phyloP scores from a whole-genome alignment of 2,888 invertebrate species.

The Dynastes grantii region DNA sequence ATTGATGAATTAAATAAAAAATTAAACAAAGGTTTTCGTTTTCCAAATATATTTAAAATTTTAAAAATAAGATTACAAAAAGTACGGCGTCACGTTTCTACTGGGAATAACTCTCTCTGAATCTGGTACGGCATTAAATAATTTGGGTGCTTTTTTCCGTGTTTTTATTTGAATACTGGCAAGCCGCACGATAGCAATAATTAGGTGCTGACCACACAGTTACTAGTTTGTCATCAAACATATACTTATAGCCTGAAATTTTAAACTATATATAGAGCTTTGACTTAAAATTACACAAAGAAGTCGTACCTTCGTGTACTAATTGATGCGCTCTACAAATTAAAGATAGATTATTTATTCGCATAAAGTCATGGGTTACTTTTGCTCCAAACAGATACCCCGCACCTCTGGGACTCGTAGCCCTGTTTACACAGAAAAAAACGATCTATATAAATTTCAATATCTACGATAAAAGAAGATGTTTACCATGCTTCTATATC shows the following conservation, averaged over 20 bases:
- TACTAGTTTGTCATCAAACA: conserved; percentile 97
- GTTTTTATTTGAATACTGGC: conserved; percentile 98
- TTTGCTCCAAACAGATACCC: conserved; percentile 97
- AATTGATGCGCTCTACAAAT: conserved; percentile 99
- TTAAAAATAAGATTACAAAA: conserved; percentile 78
- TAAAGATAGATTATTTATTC: conserved; percentile 91
- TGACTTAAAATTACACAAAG: not conserved
- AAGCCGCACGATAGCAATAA: conserved; percentile 99
- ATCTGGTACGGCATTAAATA: conserved; percentile 97
- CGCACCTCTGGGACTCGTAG: conserved; percentile 95
- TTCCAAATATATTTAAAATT: conserved; percentile 32
- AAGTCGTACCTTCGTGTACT: conserved; percentile 91
- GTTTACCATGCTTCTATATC: conserved; percentile 91
- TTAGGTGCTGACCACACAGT: conserved; percentile 99
- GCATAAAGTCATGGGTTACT: conserved; percentile 96
- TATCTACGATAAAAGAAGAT: not conserved
- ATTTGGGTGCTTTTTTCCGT: no score
- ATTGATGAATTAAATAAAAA: no score
- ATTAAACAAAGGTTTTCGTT: not conserved
- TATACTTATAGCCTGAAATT: conserved; percentile 92
- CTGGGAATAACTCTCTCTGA: conserved; percentile 94
- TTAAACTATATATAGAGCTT: conserved; percentile 44
- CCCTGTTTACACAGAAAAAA: conserved; percentile 71
- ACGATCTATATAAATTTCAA: not conserved
- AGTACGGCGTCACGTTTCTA: conserved; percentile 95